Evolutionary conservation across 92 coral and sea anemone genomes (phyloP).

Genomic region (Parazoanthus swiftii): DNA sequence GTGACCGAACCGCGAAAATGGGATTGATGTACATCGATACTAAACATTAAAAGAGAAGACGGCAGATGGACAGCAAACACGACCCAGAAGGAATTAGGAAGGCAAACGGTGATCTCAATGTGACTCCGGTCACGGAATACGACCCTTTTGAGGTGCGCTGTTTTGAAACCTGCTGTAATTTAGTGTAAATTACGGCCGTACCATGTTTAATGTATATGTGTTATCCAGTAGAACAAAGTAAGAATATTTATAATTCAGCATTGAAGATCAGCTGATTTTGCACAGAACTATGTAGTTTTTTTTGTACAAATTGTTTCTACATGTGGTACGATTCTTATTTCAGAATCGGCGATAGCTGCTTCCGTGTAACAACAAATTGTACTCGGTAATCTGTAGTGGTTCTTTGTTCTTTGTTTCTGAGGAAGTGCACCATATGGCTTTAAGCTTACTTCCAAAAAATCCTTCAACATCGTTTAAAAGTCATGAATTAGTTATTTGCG

Average conservation of each 20-base stretch:
- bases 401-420: conserved; percentile 11
- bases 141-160: conserved; percentile 97
- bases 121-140: conserved; percentile 85
- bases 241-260: conserved; percentile 30
- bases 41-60: background rate
- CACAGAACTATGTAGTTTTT: background rate
- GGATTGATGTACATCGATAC: background rate
- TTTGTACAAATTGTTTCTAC: too few relatives aligned
- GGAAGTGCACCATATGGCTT: conserved; percentile 1
- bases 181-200: background rate
- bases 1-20: conserved; percentile 38
- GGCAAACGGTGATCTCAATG: conserved; percentile 55
- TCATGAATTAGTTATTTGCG: background rate
- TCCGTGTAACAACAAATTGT: background rate
- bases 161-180: background rate
- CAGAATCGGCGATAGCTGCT: background rate
- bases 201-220: conserved; percentile 12
- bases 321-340: background rate
- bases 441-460: background rate
- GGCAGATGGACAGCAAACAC: conserved; percentile 42
- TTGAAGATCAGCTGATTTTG: background rate
- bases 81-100: conserved; percentile 34
- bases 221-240: background rate
- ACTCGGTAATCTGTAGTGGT: background rate
- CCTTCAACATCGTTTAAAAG: background rate